Evolutionary conservation across 2,113 vertebrate genomes (phyloP).

Genomic region (Cyanoderma ruficeps): DNA sequence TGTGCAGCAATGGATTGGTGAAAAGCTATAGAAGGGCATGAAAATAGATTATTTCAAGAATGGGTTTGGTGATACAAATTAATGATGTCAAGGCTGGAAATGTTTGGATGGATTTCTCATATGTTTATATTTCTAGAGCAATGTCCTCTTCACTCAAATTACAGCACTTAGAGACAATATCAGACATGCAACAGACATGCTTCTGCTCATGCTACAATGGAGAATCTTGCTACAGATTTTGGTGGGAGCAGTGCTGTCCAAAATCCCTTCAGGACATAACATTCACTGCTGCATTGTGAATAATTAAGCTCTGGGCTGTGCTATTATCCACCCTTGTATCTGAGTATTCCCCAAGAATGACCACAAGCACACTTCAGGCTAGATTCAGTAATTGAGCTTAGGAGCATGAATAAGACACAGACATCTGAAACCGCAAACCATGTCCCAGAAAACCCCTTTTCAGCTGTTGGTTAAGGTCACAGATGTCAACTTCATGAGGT

Average conservation of each 20-base stretch:
- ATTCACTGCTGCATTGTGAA: not conserved
- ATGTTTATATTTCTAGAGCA: constrained; percentile 11
- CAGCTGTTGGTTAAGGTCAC: not conserved
- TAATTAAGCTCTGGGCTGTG: not conserved
- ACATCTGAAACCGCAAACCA: not conserved
- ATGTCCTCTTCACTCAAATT: not conserved
- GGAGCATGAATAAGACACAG: not conserved
- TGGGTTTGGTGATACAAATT: constrained; percentile 5
- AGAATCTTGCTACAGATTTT: not conserved
- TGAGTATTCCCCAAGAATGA: not conserved
- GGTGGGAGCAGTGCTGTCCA: not conserved
- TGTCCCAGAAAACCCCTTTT: not conserved
- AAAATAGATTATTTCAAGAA: constrained; percentile 13
- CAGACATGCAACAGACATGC: not conserved
- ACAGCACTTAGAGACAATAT: not conserved
- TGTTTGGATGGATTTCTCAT: not conserved
- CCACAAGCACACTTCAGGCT: not conserved
- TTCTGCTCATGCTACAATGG: not conserved
- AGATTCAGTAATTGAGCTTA: not conserved
- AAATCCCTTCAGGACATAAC: not conserved
- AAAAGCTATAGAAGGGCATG: not conserved
- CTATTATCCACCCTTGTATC: not conserved
- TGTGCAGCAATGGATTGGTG: not conserved
- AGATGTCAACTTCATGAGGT: not conserved
- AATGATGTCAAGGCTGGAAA: not conserved